Evolutionary conservation across 2,797 vertebrate species (phyloP).

Genomic region (Clarias fuscus): DNA sequence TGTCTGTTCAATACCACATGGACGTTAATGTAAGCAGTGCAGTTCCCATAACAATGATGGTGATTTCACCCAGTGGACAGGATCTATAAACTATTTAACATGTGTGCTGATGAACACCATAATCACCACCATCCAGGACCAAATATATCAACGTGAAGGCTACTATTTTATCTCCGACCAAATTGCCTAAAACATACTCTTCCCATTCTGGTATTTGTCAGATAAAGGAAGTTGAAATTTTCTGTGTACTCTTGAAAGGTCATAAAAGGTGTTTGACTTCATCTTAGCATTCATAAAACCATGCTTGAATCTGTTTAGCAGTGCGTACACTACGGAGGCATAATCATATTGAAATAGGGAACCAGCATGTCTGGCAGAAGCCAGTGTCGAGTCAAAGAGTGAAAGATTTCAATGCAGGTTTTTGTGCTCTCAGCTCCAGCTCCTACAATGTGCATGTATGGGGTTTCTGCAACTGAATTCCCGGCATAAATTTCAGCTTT

Average conservation of each 20-base stretch:
- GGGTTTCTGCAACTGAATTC: not conserved
- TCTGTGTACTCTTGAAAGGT: conserved; percentile 32
- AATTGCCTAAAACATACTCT: not conserved
- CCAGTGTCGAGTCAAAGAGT: conserved; percentile 19
- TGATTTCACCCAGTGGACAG: conserved; percentile 1
- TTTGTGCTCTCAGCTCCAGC: not conserved
- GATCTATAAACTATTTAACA: not conserved
- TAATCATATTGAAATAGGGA: conserved; percentile 58
- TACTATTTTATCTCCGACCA: not conserved
- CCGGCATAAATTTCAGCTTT: conserved; percentile 5
- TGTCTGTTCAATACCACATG: not conserved
- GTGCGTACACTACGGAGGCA: conserved; percentile 34
- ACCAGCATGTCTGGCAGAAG: conserved; percentile 25
- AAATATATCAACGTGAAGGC: not conserved
- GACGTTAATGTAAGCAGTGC: not conserved
- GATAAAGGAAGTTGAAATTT: not conserved
- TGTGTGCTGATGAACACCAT: not conserved
- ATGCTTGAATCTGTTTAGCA: conserved; percentile 26
- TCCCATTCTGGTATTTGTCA: conserved; percentile 15
- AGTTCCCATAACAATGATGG: not conserved
- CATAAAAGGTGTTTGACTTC: conserved; percentile 22
- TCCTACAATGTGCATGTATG: not conserved
- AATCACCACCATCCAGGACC: too few relatives aligned
- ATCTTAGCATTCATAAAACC: conserved; percentile 31
- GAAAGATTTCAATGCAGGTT: conserved; percentile 18